Evolutionary conservation across 2,888 invertebrate genomes (phyloP), one percentile per base, ranked within the genome.

Genomic region (Rhaphigaster nebulosa): DNA sequence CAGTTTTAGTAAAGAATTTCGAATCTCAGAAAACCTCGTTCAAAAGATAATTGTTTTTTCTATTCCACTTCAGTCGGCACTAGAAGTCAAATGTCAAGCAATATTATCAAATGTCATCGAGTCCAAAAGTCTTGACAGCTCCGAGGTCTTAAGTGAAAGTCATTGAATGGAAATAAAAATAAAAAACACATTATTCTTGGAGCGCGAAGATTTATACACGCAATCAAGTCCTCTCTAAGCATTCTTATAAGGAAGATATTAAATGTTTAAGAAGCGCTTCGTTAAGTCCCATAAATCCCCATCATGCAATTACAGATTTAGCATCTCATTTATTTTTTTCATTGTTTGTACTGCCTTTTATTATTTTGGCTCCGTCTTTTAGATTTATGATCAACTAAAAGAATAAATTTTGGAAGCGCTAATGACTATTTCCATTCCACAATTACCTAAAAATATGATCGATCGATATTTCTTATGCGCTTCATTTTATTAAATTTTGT

Each of bases 281-380:
- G 70, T 76, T 76, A 76, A 76, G 20, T 38, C 38, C 38, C 34
- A 76, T 76, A 76, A 76, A 76, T 76, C 70, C 23, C 1, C 38
- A 20, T 5, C 8, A 8, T 38, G 38, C 70, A 76, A 76, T 76
- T 6, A 76, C 70, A 76, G 38, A 76, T 38, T 76, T 76, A 76
- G 70, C 70, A 76, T 76, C 70, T 76, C 34, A 76, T 76, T 76
- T 76, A 76, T 34, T 38, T 12, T 70, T 70, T 70, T 34, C 70
- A 6, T 34, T 76, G 34, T 34, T 34, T 38, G 4, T 76, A 76
- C 34, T 38, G 20, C 2, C 34, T 38, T 76, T 76, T 76, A 76
- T 38, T 76, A 38, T 76, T 29, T 38, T 38, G 52, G 2, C 18
- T 23, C 20, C 38, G 65, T 38, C 70, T 76, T 38, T 0, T 23